Evolutionary conservation across 2,113 vertebrate genomes (phyloP).

Genomic region (Pao palembangensis): DNA sequence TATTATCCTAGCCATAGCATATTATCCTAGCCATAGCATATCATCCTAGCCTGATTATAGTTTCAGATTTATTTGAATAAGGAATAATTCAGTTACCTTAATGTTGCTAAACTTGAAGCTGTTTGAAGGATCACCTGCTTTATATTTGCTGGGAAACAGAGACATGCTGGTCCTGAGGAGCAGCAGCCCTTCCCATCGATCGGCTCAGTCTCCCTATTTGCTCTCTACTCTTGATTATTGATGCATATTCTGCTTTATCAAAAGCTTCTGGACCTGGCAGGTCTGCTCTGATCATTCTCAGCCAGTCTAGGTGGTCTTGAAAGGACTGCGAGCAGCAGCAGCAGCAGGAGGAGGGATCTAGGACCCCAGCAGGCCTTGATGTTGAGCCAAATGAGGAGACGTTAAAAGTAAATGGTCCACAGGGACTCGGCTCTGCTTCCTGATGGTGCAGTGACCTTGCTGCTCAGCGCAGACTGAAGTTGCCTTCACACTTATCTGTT

Average conservation of each 20-base stretch:
- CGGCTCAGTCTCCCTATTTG: slow-evolving; percentile 45
- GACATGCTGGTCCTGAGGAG: slow-evolving; percentile 17
- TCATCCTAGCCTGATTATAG: too few relatives aligned
- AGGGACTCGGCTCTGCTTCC: slow-evolving; percentile 46
- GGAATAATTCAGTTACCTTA: too few relatives aligned
- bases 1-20: too few relatives aligned
- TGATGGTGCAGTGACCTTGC: slow-evolving; percentile 59
- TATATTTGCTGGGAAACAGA: slow-evolving; percentile 7
- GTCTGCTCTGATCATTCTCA: slow-evolving; percentile 24
- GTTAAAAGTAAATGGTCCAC: slow-evolving; percentile 63
- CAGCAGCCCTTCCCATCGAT: slow-evolving; percentile 40
- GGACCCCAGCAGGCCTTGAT: slow-evolving; percentile 42
- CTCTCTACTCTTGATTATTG: slow-evolving; percentile 24
- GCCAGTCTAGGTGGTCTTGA: slow-evolving; percentile 20
- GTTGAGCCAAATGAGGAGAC: slow-evolving; percentile 62
- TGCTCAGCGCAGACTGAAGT: slow-evolving; percentile 28
- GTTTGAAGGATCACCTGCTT: not conserved
- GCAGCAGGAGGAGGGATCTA: slow-evolving; percentile 21
- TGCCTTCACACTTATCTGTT: slow-evolving; percentile 25
- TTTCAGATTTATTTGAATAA: too few relatives aligned
- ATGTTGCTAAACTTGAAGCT: not conserved
- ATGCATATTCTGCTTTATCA: slow-evolving; percentile 36
- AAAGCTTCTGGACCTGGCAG: slow-evolving; percentile 44
- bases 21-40: too few relatives aligned
- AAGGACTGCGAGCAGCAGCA: slow-evolving; percentile 7